These are phyloP conservation scores for Caenorhabditis wallacei DNA, from an alignment of 2,888 invertebrate genomes.

Conservation along the genomic window DNA sequence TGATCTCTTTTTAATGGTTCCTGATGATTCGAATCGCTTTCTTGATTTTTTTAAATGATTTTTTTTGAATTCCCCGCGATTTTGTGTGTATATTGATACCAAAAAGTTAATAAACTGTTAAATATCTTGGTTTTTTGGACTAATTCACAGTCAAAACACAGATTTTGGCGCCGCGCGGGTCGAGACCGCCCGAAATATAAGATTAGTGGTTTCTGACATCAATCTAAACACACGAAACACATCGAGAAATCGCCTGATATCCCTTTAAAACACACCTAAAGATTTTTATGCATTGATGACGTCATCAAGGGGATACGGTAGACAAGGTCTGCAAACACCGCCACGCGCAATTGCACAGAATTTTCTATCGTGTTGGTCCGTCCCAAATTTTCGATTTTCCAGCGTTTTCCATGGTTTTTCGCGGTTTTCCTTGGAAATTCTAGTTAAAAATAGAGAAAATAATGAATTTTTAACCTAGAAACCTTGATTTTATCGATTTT, in stretches of 20 bases:
- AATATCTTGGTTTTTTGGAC: too few species aligned
- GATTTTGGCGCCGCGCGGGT: too few species aligned
- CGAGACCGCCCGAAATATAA: too few species aligned
- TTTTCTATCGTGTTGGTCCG: conserved; percentile 5
- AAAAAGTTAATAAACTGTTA: too few species aligned
- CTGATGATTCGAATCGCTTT: conserved; percentile 48
- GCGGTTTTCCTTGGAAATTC: background rate
- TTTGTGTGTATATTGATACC: too few species aligned
- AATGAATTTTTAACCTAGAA: background rate
- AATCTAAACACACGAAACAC: conserved; percentile 22
- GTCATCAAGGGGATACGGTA: conserved; percentile 18
- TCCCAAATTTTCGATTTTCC: conserved; percentile 48
- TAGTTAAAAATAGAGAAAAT: background rate
- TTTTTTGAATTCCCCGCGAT: conserved; percentile 23
- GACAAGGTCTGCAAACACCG: conserved; percentile 20
- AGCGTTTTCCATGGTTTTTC: background rate
- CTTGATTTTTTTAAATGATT: too few species aligned
- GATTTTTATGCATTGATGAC: background rate
- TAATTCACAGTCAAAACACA: too few species aligned
- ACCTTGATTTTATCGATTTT: background rate
- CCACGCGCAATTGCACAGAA: conserved; percentile 21
- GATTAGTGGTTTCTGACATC: too few species aligned
- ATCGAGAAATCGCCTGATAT: conserved; percentile 1
- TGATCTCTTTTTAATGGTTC: conserved; percentile 15
- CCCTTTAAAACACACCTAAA: background rate